A percentile compares a stretch with the other conserved stretches of the same genome.
These are phyloP conservation scores for Pachyuromys duprasi DNA, from an alignment of 2,797 vertebrate species.

Conservation along the genomic window DNA sequence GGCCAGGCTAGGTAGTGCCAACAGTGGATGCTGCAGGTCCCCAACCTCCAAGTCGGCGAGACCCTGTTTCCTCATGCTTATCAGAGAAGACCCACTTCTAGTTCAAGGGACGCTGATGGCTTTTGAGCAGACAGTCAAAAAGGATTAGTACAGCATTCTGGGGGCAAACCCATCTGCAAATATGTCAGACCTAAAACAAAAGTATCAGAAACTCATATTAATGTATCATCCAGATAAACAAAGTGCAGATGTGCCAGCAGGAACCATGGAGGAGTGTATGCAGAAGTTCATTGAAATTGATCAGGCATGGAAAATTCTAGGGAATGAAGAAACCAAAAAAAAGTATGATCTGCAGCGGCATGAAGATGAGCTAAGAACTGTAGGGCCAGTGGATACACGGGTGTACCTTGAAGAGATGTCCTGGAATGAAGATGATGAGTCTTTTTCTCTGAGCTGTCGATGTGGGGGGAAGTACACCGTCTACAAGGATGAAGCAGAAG, in stretches of 20 bases:
- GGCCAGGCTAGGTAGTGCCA: neutral
- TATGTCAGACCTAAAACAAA: conserved; percentile 88
- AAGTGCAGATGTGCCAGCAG: conserved; percentile 86
- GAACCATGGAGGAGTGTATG: conserved; percentile 85
- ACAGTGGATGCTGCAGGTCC: neutral
- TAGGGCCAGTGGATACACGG: conserved; percentile 92
- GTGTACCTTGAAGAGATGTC: conserved; percentile 92
- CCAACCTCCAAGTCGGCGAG: neutral
- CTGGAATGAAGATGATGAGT: conserved; percentile 89
- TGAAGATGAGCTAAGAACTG: conserved; percentile 90
- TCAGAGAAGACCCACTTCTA: conserved; percentile 26
- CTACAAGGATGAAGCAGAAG: conserved; percentile 84
- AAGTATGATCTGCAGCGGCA: conserved; percentile 91
- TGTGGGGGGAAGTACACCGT: conserved; percentile 89
- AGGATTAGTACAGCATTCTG: conserved; percentile 91
- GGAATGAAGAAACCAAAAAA: conserved; percentile 91
- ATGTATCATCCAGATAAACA: conserved; percentile 95
- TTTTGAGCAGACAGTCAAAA: conserved; percentile 74
- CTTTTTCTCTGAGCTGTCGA: conserved; percentile 86
- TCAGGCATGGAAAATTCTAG: conserved; percentile 94
- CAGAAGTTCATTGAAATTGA: conserved; percentile 93
- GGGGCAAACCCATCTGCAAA: conserved; percentile 88
- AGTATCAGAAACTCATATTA: conserved; percentile 91
- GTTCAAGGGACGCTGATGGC: conserved; percentile 81
- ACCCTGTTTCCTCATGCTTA: neutral